Percentiles rank a stretch among this genome's conserved stretches.
phyloP scores from a whole-genome alignment of 2,113 vertebrate genomes.

The Haliaeetus leucogaster region DNA sequence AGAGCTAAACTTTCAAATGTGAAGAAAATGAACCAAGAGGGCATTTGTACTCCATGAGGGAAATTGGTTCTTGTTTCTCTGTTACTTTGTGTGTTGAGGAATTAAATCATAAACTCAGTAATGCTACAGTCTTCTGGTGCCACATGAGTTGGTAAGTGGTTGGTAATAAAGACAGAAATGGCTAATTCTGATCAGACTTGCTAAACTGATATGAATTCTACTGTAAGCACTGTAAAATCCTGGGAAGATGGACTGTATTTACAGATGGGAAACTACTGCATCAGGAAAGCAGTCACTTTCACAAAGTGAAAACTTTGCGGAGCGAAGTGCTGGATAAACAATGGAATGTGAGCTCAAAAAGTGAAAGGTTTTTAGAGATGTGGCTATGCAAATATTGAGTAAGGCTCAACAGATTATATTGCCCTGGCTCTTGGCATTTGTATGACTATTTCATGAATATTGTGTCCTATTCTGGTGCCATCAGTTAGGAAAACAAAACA shows the following conservation, averaged over 20 bases:
- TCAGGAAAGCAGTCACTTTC: neutral
- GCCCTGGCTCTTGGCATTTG: neutral
- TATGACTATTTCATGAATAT: neutral
- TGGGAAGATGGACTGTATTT: neutral
- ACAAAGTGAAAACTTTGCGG: neutral
- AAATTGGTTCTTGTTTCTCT: neutral
- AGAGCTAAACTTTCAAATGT: neutral
- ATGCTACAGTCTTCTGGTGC: neutral
- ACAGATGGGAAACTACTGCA: neutral
- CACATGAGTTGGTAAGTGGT: neutral
- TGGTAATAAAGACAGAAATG: neutral
- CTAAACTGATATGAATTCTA: neutral
- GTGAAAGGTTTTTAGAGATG: neutral
- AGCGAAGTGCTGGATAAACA: conserved; percentile 15
- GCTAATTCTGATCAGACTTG: neutral
- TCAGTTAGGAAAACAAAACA: neutral
- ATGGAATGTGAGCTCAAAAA: neutral
- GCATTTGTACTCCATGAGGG: neutral
- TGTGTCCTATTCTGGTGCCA: neutral
- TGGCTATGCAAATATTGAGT: neutral
- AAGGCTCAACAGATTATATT: neutral
- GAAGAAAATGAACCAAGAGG: neutral
- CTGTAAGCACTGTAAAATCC: neutral
- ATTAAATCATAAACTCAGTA: neutral
- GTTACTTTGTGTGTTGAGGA: neutral